Evolutionary conservation across 2,113 vertebrate genomes (phyloP), one percentile per base, ranked within the genome.

Genomic region (Neogobius melanostomus): DNA sequence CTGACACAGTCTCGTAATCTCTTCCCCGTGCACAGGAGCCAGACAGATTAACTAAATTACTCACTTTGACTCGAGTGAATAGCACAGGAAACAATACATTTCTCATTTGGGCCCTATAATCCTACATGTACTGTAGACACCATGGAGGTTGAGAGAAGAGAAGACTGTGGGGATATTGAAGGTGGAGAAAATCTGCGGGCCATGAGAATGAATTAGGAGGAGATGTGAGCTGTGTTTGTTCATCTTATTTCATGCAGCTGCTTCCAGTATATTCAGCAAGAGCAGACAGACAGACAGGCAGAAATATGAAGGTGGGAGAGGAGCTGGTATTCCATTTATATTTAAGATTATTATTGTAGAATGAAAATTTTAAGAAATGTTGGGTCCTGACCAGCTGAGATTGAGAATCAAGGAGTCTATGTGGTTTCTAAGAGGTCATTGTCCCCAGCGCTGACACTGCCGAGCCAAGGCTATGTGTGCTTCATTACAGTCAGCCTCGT

Each of bases 31-130:
- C 78, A 84, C 80, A 77, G 60, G 69, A 75, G 60, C 71, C 79
- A 81, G 81, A 81, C 77, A 87, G 88, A 90, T 89, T 88, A 88
- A 92, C 88, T 87, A 81, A 86, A 90, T 93, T 90, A 89, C 79
- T 88, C 80, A 56, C 53, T 86, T 84, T 83, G 82, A 83, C 84
- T 87, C 71, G 70, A 82, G 69, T 82, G 85, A 90, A 91, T 76
- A 83, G 83, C 53, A 28, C 17, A 76, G 70, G 78, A 90, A 90
- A 92, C 87, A 88, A 87, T 86, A 77, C 78, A 86, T 82, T 89
- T 86, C 84, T 84, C 81, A 87, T 87, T 80, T 79, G 79, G 80
- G 42, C 44, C 77, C 50, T 82, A 12, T 56, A 83, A 83, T 86
- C 83, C 85, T 2, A 36, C 66, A 69, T 57, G 82, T n/a, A n/a